Conservation (phyloP, 2,888 invertebrate genomes). For the Tethea ocularis region DNA sequence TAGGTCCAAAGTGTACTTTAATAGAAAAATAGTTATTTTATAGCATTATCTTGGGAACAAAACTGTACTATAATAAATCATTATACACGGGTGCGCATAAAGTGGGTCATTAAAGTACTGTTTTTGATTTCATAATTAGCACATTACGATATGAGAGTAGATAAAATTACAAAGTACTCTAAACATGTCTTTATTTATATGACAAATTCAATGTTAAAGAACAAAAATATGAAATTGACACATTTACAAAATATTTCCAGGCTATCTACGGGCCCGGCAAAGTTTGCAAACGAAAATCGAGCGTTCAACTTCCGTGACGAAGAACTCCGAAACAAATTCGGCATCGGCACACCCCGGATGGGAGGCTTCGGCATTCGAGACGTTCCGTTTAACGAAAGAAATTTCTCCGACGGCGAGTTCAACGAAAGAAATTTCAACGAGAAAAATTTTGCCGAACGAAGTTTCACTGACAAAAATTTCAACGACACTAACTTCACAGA, state of each 20-base stretch:
- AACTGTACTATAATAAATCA: no score
- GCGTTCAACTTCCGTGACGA: constrained; percentile 75
- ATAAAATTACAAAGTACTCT: no score
- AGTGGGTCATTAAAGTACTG: no score
- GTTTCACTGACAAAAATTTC: constrained; percentile 60
- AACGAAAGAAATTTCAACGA: constrained; percentile 67
- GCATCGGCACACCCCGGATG: constrained; percentile 75
- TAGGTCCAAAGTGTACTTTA: no score
- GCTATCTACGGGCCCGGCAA: constrained; percentile 61
- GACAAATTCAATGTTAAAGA: neutral
- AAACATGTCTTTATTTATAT: no score
- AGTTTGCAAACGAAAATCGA: constrained; percentile 76
- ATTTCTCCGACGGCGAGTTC: constrained; percentile 73
- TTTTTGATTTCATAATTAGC: no score
- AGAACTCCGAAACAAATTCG: constrained; percentile 72
- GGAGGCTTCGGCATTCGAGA: constrained; percentile 80
- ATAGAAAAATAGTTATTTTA: no score
- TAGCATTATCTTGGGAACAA: no score
- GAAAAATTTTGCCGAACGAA: constrained; percentile 56
- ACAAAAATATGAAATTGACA: neutral
- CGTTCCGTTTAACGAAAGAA: constrained; percentile 71
- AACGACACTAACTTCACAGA: constrained; percentile 57
- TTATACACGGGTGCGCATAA: no score
- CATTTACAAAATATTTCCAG: constrained; percentile 42
- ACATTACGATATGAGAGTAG: no score